Conservation (phyloP, 1,140 invertebrate genomes). For the Drosophila tristis region DNA sequence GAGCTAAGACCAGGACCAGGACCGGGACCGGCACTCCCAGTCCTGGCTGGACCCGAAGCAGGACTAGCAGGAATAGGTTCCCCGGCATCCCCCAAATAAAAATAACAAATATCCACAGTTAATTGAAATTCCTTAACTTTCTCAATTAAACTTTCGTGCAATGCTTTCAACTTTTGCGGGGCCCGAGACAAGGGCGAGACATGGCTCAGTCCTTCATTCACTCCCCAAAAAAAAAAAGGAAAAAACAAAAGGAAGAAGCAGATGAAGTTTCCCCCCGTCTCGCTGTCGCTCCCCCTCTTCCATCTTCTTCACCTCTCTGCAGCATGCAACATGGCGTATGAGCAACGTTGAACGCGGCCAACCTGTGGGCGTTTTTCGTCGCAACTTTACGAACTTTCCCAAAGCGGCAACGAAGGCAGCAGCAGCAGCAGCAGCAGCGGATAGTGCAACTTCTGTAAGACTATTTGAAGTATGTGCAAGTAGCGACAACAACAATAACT, state of each 20-base stretch:
- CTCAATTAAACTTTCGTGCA: constrained; percentile 83
- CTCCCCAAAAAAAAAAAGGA: constrained; percentile 28
- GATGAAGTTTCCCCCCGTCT: constrained; percentile 43
- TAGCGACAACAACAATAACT: constrained; percentile 62
- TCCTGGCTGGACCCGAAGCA: background rate
- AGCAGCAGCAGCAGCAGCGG: constrained; percentile 23
- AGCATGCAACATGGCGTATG: constrained; percentile 69
- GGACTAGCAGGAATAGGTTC: constrained; percentile 13
- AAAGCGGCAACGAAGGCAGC: constrained; percentile 19
- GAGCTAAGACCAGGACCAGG: constrained; percentile 10
- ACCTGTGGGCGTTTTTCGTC: constrained; percentile 80
- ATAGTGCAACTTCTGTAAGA: constrained; percentile 56
- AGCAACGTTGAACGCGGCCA: constrained; percentile 64
- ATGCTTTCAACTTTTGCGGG: constrained; percentile 71
- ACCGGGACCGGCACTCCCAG: background rate
- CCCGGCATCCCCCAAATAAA: constrained; percentile 67
- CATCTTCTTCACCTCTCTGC: constrained; percentile 5
- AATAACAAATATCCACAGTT: constrained; percentile 83
- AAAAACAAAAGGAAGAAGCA: background rate
- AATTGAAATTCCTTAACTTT: constrained; percentile 84
- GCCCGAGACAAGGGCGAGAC: constrained; percentile 44
- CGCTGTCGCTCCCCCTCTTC: background rate
- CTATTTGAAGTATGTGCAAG: constrained; percentile 79
- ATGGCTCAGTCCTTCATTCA: constrained; percentile 51
- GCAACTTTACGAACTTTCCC: constrained; percentile 77